Evolutionary conservation across 2,888 invertebrate species (phyloP).

Genomic region (Metacarcinus magister): DNA sequence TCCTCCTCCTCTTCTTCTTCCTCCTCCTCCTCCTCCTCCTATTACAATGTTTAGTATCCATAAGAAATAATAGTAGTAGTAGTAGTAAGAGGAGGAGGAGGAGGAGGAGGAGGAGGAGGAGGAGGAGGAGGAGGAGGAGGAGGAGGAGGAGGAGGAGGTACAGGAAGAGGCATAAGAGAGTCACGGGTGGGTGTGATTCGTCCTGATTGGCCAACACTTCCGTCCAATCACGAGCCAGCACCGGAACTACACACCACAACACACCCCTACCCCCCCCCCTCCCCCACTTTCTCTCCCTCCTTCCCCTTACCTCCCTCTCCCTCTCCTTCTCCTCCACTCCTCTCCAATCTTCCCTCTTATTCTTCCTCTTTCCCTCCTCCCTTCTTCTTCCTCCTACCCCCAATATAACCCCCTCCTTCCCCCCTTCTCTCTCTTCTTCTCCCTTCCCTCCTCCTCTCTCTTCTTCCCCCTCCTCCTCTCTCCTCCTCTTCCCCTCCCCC

Average conservation of each 20-base stretch:
- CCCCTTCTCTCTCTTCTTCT: not conserved
- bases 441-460: not conserved
- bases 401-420: not conserved
- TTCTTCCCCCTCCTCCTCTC: not conserved
- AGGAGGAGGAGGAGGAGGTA: not conserved
- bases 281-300: not conserved
- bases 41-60: no score
- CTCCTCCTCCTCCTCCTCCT: no score
- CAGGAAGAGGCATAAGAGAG: slow-evolving; percentile 73
- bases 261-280: not conserved
- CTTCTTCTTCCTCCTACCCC: not conserved
- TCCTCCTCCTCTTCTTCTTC: no score
- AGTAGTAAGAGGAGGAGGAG: not conserved
- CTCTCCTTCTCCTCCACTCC: not conserved
- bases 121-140: slow-evolving; percentile 35
- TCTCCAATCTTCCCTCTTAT: not conserved
- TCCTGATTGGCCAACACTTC: slow-evolving; percentile 75
- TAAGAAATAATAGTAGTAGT: no score
- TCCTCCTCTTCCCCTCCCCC: not conserved
- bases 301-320: not conserved
- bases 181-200: slow-evolving; percentile 69
- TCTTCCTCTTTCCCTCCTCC: not conserved
- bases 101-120: not conserved
- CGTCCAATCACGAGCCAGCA: slow-evolving; percentile 68
- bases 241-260: slow-evolving; percentile 53